Base-by-base conservation (phyloP, 53 echinoderm and acorn worm species). In the Henricia sp. region DNA sequence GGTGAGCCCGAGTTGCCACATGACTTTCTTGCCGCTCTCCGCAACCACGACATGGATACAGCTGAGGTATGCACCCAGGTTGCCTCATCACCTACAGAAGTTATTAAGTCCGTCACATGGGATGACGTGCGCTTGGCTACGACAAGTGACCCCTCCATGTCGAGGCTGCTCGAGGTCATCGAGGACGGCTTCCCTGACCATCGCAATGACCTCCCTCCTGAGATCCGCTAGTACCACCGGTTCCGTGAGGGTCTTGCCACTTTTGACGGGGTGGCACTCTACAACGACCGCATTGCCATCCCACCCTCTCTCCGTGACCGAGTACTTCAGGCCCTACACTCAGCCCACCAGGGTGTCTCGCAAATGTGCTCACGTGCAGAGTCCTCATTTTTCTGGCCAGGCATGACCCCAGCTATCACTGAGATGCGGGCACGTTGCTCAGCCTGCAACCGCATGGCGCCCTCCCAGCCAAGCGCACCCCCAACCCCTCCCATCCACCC, bases 291-390 rank as follows among this genome's bases (percentile, higher is more conserved):
- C 35, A 83, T 91, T 8, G 60, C 87, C 44, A 67, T 83, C 35
- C 91, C 87, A 17, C 87, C 75, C 14, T 88, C 83, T 52, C 76
- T 91, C 4, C 84, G 48, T 0, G 19, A 46, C 25, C 42, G 25
- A 11, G 87, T 83, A 13, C 74, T 91, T 14, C 37, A 55, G 38
- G 64, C 75, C 65, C 52, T 91, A 24, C 87, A 91, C 71, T 83
- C 88, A 35, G 88, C 92, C 25, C 88, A 88, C 52, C 88, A 88
- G 70, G 88, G 88, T 0, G 66, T 92, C 68, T 77, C 92, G 23
- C 50, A 55, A 9, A 92, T 92, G 92, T 54, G 44, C 42, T 83
- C 92, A 2, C 62, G 86, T n/a, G 82, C 92, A 27, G 89, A 89
- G 32, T 52, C 82, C 14, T 92, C 85, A 5, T 24, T 85, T 51